Base-by-base conservation (phyloP, 2,888 invertebrate species). In the Apomyelois bistriatella region DNA sequence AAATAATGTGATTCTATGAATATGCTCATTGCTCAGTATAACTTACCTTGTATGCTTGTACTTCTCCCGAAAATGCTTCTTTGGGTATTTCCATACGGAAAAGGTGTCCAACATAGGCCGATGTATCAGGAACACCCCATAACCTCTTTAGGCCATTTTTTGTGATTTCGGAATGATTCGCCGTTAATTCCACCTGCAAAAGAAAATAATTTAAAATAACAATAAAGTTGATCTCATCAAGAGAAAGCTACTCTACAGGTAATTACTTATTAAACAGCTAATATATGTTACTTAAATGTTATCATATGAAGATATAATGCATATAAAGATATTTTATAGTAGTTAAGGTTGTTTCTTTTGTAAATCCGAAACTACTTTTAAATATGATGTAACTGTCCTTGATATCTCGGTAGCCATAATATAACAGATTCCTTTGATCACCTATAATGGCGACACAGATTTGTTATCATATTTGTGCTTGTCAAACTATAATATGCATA, bases 81-180 rank as follows among this genome's bases (percentile, higher is more conserved):
- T 91, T 92, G 12, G 95, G 95, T 64, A 96, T 92, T 66, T 92
- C 92, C 79, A 94, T 92, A 61, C 93, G 93, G 82, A 96, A 95
- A 56, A 94, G 85, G 72, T 93, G 93, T 43, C 96, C 96, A 15
- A 93, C 93, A 58, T 92, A 91, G 64, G 94, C 94, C 61, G 93
- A 91, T 58, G 93, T 91, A 70, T 94, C 94, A 51, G 93, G 92
- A 58, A 94, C 90, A 65, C 91, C 90, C 91, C 91, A 91, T 73
- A 91, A 79, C 67, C 90, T 76, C 70, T 77, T 85, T 81, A 91
- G 88, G 85, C 85, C 89, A 79, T 86, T 86, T 76, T 78, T 89
- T 68, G 79, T 75, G 78, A 85, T 85, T 76, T 88, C 88, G 58
- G 87, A 85, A 71, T 86, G 86, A 72, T 89, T 87, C 52, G 85